A percentile compares a stretch with the other conserved stretches of the same genome.
phyloP scores from a whole-genome alignment of 2,888 invertebrate species.

The Meloe dianella region DNA sequence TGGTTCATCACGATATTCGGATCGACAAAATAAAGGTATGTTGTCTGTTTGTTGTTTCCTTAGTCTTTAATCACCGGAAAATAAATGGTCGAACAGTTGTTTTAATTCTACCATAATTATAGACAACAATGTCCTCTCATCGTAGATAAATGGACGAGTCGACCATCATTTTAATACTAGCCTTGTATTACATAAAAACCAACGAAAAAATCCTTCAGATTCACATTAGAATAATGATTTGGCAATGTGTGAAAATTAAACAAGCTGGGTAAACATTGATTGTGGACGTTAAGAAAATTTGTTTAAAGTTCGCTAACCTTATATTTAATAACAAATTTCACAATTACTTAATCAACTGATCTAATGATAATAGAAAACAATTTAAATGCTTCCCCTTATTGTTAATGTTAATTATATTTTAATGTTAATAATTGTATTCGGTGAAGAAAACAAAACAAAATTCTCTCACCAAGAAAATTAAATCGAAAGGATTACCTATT shows the following conservation, averaged over 20 bases:
- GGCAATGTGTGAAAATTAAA: neutral
- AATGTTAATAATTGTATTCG: too few species aligned
- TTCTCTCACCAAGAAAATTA: too few species aligned
- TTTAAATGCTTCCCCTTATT: constrained; percentile 21
- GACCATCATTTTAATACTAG: neutral
- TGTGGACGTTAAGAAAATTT: neutral
- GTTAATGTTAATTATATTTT: neutral
- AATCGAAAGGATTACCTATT: neutral
- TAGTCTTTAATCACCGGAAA: neutral
- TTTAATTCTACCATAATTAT: constrained; percentile 13
- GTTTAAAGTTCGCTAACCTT: neutral
- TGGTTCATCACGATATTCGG: neutral
- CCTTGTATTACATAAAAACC: neutral
- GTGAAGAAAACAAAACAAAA: too few species aligned
- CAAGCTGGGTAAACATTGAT: neutral
- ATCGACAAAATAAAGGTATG: neutral
- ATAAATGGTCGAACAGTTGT: constrained; percentile 14
- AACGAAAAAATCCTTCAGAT: neutral
- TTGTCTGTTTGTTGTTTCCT: neutral
- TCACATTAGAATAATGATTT: neutral
- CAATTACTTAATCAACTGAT: constrained; percentile 13
- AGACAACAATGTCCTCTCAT: neutral
- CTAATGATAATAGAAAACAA: constrained; percentile 21
- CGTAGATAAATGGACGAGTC: constrained; percentile 17
- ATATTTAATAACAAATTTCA: neutral